Evolutionary conservation across 1,140 invertebrate species (phyloP).

Genomic region (Homarus americanus): DNA sequence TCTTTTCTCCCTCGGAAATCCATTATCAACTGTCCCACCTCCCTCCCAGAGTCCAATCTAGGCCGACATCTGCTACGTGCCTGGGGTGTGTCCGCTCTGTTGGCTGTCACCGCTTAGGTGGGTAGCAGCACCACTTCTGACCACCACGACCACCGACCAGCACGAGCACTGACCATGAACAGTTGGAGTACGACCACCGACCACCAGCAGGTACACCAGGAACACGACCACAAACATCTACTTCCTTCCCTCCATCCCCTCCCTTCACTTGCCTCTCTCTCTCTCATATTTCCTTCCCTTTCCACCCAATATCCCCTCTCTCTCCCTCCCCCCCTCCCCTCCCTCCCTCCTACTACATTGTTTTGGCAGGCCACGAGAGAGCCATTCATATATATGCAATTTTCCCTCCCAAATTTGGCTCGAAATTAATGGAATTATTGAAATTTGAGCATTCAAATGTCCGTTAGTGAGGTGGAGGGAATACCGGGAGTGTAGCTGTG

Average conservation of each 20-base stretch:
- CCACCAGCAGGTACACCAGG: background rate
- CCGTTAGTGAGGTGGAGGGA: background rate
- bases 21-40: background rate
- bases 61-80: constrained; percentile 9
- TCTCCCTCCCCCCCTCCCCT: too few species aligned
- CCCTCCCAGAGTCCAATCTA: constrained; percentile 9
- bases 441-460: background rate
- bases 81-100: background rate
- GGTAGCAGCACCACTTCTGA: too few species aligned
- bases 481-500: background rate
- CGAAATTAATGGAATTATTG: background rate
- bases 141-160: too few species aligned
- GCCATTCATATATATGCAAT: background rate
- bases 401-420: background rate
- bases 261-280: too few species aligned
- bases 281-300: too few species aligned
- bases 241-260: too few species aligned
- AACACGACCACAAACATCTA: background rate
- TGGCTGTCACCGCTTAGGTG: background rate
- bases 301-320: too few species aligned
- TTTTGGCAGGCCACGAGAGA: too few species aligned
- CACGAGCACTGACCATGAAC: too few species aligned
- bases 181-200: background rate
- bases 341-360: too few species aligned
- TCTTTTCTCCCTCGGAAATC: constrained; percentile 11